phyloP scores from a whole-genome alignment of 2,888 invertebrate species.

The Myopa testacea region DNA sequence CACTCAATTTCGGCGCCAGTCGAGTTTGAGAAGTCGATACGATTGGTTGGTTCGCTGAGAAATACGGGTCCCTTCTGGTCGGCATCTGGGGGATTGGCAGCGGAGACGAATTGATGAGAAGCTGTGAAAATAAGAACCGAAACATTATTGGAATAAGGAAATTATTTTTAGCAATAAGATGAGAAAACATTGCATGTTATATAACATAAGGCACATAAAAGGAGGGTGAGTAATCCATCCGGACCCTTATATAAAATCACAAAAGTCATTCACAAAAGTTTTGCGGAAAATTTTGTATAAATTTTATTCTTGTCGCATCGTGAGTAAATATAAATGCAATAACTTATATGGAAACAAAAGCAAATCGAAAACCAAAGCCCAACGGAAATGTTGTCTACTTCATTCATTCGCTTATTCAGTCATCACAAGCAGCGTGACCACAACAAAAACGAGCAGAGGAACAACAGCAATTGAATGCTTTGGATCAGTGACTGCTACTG shows the following conservation, averaged over 20 bases:
- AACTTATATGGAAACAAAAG: constrained; percentile 21
- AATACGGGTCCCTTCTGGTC: constrained; percentile 91
- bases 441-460: constrained; percentile 31
- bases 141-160: constrained; percentile 1
- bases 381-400: constrained; percentile 33
- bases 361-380: constrained; percentile 9
- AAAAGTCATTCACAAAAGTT: neutral
- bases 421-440: constrained; percentile 1
- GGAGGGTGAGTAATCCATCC: no score
- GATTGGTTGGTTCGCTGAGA: constrained; percentile 90
- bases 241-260: neutral
- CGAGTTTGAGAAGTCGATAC: constrained; percentile 94
- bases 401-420: constrained; percentile 7
- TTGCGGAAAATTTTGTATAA: neutral
- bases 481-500: constrained; percentile 58
- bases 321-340: constrained; percentile 31
- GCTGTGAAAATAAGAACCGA: neutral
- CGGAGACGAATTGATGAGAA: constrained; percentile 45
- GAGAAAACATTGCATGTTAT: no score
- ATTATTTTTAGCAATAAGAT: neutral
- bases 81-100: constrained; percentile 72
- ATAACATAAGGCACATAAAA: no score
- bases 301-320: neutral
- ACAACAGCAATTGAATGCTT: constrained; percentile 55
- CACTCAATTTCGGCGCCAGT: constrained; percentile 94